Evolutionary conservation across 1,140 invertebrate species (phyloP).

Genomic region (Homarus americanus): DNA sequence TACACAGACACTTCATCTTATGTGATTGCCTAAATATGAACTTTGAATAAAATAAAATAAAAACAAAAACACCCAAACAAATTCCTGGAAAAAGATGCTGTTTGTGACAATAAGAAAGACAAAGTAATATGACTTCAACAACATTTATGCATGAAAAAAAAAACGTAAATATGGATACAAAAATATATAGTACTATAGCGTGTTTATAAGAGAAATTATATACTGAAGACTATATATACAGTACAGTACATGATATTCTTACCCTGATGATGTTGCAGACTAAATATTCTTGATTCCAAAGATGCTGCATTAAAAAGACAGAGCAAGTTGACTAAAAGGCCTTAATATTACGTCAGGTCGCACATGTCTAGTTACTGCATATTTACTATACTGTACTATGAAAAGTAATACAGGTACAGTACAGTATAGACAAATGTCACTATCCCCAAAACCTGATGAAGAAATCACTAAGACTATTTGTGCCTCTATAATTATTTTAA

Average conservation of each 20-base stretch:
- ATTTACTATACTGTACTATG: background rate
- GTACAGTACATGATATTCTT: conserved; percentile 76
- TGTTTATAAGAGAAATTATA: too few species aligned
- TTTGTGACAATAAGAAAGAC: too few species aligned
- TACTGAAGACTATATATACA: too few species aligned
- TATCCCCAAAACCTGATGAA: background rate
- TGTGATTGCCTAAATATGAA: too few species aligned
- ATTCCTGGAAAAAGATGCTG: too few species aligned
- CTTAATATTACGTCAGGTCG: background rate
- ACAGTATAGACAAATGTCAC: background rate
- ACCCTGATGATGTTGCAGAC: conserved; percentile 85
- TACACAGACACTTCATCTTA: too few species aligned
- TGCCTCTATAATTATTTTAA: background rate
- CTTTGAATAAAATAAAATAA: too few species aligned
- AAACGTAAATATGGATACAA: too few species aligned
- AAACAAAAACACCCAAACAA: too few species aligned
- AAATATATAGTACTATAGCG: too few species aligned
- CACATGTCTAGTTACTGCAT: background rate
- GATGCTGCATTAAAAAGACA: conserved; percentile 80
- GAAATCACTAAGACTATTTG: background rate
- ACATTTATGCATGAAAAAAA: conserved; percentile 3
- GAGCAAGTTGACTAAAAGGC: background rate
- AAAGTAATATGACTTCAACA: too few species aligned
- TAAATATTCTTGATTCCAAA: conserved; percentile 84
- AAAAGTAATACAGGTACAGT: too few species aligned